phyloP scores from a whole-genome alignment of 2,888 invertebrate species.

The Dinocampus coccinellae region DNA sequence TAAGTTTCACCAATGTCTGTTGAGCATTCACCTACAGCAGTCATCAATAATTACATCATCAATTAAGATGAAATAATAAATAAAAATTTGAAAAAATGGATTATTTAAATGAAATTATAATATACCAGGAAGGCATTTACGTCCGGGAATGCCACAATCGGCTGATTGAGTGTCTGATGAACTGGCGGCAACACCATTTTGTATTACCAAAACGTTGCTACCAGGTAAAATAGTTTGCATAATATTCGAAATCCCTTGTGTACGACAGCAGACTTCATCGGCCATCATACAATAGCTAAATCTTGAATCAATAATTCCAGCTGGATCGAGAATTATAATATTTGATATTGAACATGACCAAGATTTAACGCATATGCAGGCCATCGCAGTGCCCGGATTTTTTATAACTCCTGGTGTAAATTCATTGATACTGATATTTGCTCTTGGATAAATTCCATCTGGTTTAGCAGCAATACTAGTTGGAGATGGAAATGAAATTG shows the following conservation, averaged over 20 bases:
- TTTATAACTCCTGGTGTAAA: conserved; percentile 53
- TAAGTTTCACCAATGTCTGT: conserved; percentile 76
- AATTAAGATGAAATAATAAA: background rate
- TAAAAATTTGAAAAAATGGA: conserved; percentile 4
- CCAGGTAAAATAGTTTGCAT: conserved; percentile 6
- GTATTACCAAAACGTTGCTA: background rate
- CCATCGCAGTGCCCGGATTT: conserved; percentile 55
- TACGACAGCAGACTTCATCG: conserved; percentile 62
- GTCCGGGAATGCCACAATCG: conserved; percentile 54
- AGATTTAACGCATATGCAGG: conserved; percentile 58
- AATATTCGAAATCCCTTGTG: conserved; percentile 39
- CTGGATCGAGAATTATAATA: conserved; percentile 41
- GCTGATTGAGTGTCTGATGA: conserved; percentile 1
- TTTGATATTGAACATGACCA: conserved; percentile 54
- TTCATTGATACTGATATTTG: conserved; percentile 52
- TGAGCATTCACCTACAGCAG: conserved; percentile 53
- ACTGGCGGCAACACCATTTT: conserved; percentile 30
- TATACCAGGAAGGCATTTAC: conserved; percentile 50
- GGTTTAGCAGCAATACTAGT: conserved; percentile 68
- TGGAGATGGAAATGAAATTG: conserved; percentile 73
- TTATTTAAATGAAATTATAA: conserved; percentile 1
- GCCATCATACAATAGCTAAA: conserved; percentile 58
- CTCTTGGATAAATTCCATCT: conserved; percentile 16
- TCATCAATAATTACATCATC: background rate
- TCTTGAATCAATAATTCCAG: conserved; percentile 60